Conservation (phyloP, 2,888 invertebrate species). For the Phytoseiulus persimilis region DNA sequence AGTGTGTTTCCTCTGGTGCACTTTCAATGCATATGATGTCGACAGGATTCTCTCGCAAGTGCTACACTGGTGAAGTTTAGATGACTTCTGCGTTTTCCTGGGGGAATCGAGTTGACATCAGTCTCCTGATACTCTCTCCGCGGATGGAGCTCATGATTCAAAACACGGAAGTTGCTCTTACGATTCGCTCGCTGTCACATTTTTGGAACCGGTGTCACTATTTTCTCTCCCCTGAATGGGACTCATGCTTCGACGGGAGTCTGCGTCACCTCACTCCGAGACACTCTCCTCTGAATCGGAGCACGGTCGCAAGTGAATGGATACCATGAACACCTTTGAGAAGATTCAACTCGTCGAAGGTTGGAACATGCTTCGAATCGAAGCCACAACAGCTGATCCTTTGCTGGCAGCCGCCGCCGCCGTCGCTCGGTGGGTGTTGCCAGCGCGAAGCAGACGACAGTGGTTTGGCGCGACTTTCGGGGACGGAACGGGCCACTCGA, state of each 20-base stretch:
- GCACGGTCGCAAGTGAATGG: too few species aligned
- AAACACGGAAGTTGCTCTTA: background rate
- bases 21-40: slow-evolving; percentile 19
- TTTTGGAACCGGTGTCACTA: background rate
- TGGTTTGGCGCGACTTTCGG: too few species aligned
- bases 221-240: background rate
- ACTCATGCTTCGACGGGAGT: background rate
- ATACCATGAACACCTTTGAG: too few species aligned
- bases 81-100: background rate
- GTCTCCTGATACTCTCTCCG: background rate
- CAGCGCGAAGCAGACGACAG: too few species aligned
- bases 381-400: too few species aligned
- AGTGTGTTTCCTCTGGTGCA: slow-evolving; percentile 16
- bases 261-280: background rate
- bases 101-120: background rate
- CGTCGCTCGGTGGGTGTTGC: too few species aligned
- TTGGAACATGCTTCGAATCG: too few species aligned
- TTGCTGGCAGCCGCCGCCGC: too few species aligned
- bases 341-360: too few species aligned
- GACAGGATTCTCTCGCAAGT: slow-evolving; percentile 6
- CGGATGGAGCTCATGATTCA: background rate
- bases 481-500: too few species aligned
- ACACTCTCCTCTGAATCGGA: too few species aligned
- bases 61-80: background rate
- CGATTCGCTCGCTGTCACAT: background rate